Conservation (phyloP, 1,140 invertebrate genomes). For the Olivierus martensii region DNA sequence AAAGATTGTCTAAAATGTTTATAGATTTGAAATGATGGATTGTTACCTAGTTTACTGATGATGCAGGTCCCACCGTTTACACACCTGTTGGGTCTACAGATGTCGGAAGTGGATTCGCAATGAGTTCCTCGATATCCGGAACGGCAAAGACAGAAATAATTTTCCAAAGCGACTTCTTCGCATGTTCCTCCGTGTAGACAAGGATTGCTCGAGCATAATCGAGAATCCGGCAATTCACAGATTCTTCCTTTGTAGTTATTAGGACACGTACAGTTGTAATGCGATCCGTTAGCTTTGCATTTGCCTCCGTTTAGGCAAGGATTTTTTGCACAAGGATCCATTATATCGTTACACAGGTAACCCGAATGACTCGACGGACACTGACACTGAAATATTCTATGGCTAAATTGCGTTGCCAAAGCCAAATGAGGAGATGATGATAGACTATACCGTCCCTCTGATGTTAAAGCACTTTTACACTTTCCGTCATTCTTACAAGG, state of each 20-base stretch:
- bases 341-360: slow-evolving; percentile 56
- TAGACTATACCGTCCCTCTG: slow-evolving; percentile 42
- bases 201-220: slow-evolving; percentile 64
- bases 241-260: slow-evolving; percentile 55
- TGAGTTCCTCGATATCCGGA: slow-evolving; percentile 74
- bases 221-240: slow-evolving; percentile 67
- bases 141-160: slow-evolving; percentile 76
- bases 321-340: slow-evolving; percentile 80
- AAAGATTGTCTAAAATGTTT: too few relatives aligned
- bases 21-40: too few relatives aligned
- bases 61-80: slow-evolving; percentile 68
- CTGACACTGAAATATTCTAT: slow-evolving; percentile 58
- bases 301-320: slow-evolving; percentile 66
- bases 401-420: slow-evolving; percentile 58
- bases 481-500: slow-evolving; percentile 29
- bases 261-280: slow-evolving; percentile 67
- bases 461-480: slow-evolving; percentile 54
- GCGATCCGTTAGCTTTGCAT: slow-evolving; percentile 62
- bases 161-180: slow-evolving; percentile 64
- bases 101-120: slow-evolving; percentile 69
- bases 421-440: slow-evolving; percentile 61
- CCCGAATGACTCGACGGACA: slow-evolving; percentile 66
- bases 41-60: slow-evolving; percentile 28
- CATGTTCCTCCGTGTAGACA: slow-evolving; percentile 81
- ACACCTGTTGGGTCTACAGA: slow-evolving; percentile 81